phyloP scores from a whole-genome alignment of 64 coral and sea anemone genomes.

The Dendrophyllia cribrosa region DNA sequence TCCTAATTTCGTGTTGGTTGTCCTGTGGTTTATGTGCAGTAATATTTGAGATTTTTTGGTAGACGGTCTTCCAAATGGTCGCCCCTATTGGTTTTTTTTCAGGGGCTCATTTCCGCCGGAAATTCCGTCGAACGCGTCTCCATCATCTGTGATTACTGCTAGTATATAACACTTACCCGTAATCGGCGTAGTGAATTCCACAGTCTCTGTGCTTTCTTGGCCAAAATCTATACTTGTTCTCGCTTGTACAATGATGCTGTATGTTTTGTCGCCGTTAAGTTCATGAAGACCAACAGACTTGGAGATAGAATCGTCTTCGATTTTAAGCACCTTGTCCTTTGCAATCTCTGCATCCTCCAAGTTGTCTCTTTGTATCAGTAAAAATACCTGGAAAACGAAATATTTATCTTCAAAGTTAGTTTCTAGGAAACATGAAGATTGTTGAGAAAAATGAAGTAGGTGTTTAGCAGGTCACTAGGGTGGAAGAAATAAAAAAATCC shows the following conservation, averaged over 20 bases:
- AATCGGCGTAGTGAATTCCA: neutral
- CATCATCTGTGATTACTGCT: no score
- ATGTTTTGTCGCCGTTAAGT: slow-evolving; percentile 13
- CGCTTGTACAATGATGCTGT: neutral
- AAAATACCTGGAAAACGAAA: neutral
- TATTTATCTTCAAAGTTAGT: neutral
- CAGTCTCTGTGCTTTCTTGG: neutral
- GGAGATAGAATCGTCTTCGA: neutral
- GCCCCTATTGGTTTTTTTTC: no score
- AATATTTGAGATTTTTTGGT: no score
- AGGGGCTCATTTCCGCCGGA: no score
- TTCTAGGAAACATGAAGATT: neutral
- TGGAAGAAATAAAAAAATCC: no score
- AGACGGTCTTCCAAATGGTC: no score
- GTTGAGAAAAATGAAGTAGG: no score
- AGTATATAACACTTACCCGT: neutral
- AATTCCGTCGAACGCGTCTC: no score
- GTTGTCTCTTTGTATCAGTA: neutral
- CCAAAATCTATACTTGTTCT: slow-evolving; percentile 42
- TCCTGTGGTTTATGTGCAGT: no score
- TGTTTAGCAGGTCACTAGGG: neutral
- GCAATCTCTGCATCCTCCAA: neutral
- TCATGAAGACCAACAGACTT: neutral
- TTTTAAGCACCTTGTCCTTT: neutral
- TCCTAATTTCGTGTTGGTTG: no score